Evolutionary conservation across 2,888 invertebrate species (phyloP).

Genomic region (Pogonocherus hispidulus): DNA sequence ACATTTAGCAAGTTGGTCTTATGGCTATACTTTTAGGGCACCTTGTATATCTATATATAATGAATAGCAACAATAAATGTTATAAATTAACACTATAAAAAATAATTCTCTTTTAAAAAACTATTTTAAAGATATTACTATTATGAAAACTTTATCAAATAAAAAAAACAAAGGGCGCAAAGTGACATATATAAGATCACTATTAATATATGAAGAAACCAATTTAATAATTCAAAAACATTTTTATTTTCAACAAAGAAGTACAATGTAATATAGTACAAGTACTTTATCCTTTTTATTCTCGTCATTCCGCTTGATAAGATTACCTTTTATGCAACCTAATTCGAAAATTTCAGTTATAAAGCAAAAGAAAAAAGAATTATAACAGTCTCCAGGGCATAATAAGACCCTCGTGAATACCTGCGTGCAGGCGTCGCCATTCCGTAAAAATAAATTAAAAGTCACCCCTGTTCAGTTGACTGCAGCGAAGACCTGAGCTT

Average conservation of each 20-base stretch:
- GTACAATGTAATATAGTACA: background rate
- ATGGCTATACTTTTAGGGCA: no score
- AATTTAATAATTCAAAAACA: no score
- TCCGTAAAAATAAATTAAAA: slow-evolving; percentile 61
- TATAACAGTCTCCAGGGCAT: slow-evolving; percentile 51
- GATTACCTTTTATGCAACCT: slow-evolving; percentile 25
- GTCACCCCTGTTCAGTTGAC: slow-evolving; percentile 49
- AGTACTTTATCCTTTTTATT: background rate
- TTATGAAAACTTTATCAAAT: background rate
- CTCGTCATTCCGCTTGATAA: slow-evolving; percentile 15
- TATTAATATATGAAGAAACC: no score
- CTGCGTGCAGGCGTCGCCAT: slow-evolving; percentile 46
- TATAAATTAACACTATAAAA: no score
- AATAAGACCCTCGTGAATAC: slow-evolving; percentile 51
- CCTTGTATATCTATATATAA: no score
- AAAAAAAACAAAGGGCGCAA: background rate
- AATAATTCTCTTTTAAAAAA: no score
- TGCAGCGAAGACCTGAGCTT: slow-evolving; percentile 32
- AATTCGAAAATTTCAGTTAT: slow-evolving; percentile 35
- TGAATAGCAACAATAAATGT: no score
- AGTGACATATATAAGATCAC: no score
- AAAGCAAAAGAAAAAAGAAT: slow-evolving; percentile 53
- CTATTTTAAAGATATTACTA: no score
- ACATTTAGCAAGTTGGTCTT: no score
- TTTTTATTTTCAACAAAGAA: background rate